These are phyloP conservation scores for Aix galericulata DNA, from an alignment of 2,113 vertebrate species.

Conservation along the genomic window DNA sequence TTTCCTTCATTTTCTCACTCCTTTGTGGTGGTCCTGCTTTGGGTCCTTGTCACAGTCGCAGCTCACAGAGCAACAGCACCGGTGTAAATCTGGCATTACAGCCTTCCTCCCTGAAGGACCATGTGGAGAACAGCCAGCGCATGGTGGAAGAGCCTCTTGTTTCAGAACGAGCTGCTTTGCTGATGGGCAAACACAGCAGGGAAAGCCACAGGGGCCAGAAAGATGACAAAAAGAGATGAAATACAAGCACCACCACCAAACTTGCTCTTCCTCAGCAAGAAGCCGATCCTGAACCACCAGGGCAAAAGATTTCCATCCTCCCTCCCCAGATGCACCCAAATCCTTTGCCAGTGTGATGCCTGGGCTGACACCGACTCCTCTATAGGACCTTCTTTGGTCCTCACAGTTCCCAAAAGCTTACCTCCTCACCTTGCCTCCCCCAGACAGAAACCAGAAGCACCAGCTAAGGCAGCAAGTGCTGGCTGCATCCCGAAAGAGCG, in stretches of 20 bases:
- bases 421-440: background rate
- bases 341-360: background rate
- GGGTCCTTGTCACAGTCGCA: rapidly evolving
- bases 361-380: background rate
- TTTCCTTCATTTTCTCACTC: background rate
- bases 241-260: no score
- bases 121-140: background rate
- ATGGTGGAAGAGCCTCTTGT: background rate
- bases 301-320: background rate
- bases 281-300: no score
- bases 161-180: background rate
- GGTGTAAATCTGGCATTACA: background rate
- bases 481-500: background rate
- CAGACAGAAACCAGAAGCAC: background rate
- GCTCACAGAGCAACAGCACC: background rate
- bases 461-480: background rate
- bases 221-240: background rate
- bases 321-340: no score
- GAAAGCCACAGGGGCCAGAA: background rate
- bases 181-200: background rate
- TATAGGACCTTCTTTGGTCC: background rate
- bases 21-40: background rate
- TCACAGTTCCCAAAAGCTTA: background rate
- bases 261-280: no score
- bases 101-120: background rate